Conservation (phyloP, 2,888 invertebrate genomes). For the Plagodis dolabraria region DNA sequence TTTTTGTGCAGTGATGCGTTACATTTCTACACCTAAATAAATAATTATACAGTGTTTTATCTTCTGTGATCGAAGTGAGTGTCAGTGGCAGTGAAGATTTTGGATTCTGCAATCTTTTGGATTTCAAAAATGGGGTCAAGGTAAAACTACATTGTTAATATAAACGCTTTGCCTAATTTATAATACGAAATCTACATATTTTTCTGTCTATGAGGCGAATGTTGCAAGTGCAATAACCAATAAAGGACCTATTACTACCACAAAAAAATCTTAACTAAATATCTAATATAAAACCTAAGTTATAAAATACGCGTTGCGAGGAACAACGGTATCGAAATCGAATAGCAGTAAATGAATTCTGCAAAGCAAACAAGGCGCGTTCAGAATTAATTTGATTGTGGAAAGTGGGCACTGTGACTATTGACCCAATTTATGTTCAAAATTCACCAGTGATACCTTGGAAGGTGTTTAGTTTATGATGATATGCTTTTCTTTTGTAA, state of each 20-base stretch:
- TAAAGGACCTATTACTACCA: background rate
- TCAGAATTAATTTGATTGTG: conserved; percentile 46
- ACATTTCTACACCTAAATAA: conserved; percentile 2
- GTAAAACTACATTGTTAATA: conserved; percentile 49
- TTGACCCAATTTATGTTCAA: conserved; percentile 34
- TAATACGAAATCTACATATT: background rate
- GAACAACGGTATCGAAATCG: conserved; percentile 19
- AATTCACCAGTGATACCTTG: too few species aligned
- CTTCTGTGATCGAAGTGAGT: conserved; percentile 30
- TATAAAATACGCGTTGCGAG: background rate
- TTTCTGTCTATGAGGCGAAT: background rate
- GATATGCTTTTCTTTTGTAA: too few species aligned
- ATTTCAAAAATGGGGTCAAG: conserved; percentile 68
- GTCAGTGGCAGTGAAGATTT: conserved; percentile 25
- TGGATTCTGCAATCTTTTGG: conserved; percentile 37
- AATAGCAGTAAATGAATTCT: conserved; percentile 38
- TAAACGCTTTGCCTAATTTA: conserved; percentile 20
- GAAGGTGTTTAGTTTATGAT: too few species aligned
- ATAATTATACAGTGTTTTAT: conserved; percentile 18
- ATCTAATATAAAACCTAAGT: too few species aligned
- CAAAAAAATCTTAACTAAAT: too few species aligned
- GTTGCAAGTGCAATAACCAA: background rate
- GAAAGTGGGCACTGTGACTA: conserved; percentile 47
- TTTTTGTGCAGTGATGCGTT: conserved; percentile 20
- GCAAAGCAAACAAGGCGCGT: conserved; percentile 32